phyloP scores from a whole-genome alignment of 2,888 invertebrate species.

The Eupithecia centaureata region DNA sequence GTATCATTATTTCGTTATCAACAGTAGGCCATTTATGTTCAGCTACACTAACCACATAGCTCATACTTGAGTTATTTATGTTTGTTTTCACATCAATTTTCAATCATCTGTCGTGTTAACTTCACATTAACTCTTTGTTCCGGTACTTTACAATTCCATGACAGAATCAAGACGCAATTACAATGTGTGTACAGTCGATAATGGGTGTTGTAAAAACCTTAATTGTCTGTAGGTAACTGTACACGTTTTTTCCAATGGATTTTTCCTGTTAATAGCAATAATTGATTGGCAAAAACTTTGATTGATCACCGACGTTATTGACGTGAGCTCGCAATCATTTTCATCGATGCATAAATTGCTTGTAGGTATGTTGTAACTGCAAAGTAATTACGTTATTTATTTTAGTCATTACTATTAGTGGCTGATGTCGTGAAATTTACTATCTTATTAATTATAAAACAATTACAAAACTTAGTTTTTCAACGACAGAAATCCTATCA shows the following conservation, averaged over 20 bases:
- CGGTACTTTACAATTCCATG: constrained; percentile 23
- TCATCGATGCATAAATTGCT: constrained; percentile 17
- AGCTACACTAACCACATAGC: constrained; percentile 8
- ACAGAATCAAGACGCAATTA: constrained; percentile 25
- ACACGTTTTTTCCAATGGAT: constrained; percentile 29
- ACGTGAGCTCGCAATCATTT: constrained; percentile 26
- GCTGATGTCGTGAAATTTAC: too few relatives aligned
- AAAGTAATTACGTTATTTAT: constrained; percentile 8
- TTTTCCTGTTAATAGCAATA: constrained; percentile 35
- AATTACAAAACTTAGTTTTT: too few relatives aligned
- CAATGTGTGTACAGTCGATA: constrained; percentile 26
- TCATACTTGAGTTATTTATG: constrained; percentile 6
- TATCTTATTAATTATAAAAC: too few relatives aligned
- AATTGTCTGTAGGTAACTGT: constrained; percentile 22
- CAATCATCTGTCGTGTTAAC: constrained; percentile 19
- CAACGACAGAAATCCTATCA: too few relatives aligned
- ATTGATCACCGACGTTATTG: constrained; percentile 31
- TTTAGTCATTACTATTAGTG: not conserved
- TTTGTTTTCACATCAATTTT: constrained; percentile 18
- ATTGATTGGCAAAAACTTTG: constrained; percentile 34
- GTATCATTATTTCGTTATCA: not conserved
- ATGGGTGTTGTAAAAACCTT: constrained; percentile 26
- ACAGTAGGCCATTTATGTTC: constrained; percentile 1
- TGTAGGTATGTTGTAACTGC: constrained; percentile 21
- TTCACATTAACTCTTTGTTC: constrained; percentile 23